A percentile compares a stretch with the other conserved stretches of the same genome.
phyloP scores from a whole-genome alignment of 2,888 invertebrate species.

The Phytoseiulus persimilis region DNA sequence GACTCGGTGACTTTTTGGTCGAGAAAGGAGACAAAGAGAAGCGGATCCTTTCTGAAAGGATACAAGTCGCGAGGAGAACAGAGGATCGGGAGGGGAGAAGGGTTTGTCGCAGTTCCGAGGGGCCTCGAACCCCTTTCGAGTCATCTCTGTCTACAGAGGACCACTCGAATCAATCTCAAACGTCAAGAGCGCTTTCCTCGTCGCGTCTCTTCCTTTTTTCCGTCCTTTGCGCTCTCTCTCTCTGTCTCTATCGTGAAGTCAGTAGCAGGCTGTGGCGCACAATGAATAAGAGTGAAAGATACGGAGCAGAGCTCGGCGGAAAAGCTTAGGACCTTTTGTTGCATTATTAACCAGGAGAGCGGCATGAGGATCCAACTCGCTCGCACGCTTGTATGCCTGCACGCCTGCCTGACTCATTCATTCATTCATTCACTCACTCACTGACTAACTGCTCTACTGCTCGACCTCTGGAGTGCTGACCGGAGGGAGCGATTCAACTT shows the following conservation, averaged over 20 bases:
- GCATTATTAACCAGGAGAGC: neutral
- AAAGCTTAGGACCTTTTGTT: neutral
- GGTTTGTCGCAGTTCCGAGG: neutral
- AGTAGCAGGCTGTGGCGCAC: neutral
- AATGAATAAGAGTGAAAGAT: conserved; percentile 5
- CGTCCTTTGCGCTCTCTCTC: neutral
- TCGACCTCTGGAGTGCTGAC: neutral
- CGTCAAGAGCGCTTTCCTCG: neutral
- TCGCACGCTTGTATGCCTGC: neutral
- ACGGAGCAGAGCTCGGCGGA: neutral
- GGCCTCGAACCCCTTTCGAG: neutral
- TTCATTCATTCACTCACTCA: neutral
- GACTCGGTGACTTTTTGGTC: too few species aligned
- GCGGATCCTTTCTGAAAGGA: neutral
- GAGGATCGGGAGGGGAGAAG: neutral
- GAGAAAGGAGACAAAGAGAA: neutral
- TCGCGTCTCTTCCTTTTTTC: neutral
- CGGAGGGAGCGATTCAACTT: neutral
- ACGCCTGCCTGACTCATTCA: neutral
- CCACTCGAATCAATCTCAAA: neutral
- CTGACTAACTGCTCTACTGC: neutral
- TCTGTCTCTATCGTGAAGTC: neutral
- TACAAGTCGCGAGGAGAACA: neutral
- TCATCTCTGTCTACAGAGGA: neutral
- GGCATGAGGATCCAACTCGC: neutral